A percentile compares a stretch with the other conserved stretches of the same genome.
Conservation (phyloP, 2,888 invertebrate species). For the Drosophila siamana region DNA sequence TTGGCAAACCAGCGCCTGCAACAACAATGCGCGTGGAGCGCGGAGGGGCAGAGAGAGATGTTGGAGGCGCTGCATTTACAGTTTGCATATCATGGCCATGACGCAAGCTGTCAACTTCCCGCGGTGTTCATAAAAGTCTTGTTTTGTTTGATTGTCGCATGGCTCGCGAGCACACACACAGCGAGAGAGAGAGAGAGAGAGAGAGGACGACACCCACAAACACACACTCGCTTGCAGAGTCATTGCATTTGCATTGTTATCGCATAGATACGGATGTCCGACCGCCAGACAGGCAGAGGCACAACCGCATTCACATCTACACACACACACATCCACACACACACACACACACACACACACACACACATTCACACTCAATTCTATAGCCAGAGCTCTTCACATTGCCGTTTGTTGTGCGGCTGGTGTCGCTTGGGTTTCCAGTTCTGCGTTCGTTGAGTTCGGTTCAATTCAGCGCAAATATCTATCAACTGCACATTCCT, state of each 20-base stretch:
- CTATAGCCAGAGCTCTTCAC: constrained; percentile 3
- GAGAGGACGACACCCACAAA: constrained; percentile 8
- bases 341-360: too few relatives aligned
- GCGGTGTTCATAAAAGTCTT: constrained; percentile 82
- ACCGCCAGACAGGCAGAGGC: constrained; percentile 45
- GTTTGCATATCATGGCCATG: constrained; percentile 76
- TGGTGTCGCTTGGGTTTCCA: constrained; percentile 44
- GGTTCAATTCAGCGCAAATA: constrained; percentile 43
- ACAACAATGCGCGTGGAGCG: constrained; percentile 10
- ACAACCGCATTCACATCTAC: constrained; percentile 1
- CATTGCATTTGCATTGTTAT: constrained; percentile 77
- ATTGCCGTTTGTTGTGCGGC: constrained; percentile 27
- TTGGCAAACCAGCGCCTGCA: constrained; percentile 50
- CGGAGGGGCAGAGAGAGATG: neutral
- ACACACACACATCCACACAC: neutral
- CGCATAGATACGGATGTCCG: constrained; percentile 72
- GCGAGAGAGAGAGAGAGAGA: too few relatives aligned
- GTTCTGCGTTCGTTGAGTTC: constrained; percentile 37
- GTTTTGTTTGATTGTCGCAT: constrained; percentile 74
- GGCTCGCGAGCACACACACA: constrained; percentile 20
- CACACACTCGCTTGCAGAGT: constrained; percentile 30
- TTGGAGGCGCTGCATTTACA: constrained; percentile 42
- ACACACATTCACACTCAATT: too few relatives aligned
- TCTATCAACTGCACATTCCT: constrained; percentile 67
- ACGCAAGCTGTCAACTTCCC: constrained; percentile 83